These are phyloP conservation scores for Gorsachius magnificus DNA, from an alignment of 2,797 vertebrate species.

Conservation along the genomic window DNA sequence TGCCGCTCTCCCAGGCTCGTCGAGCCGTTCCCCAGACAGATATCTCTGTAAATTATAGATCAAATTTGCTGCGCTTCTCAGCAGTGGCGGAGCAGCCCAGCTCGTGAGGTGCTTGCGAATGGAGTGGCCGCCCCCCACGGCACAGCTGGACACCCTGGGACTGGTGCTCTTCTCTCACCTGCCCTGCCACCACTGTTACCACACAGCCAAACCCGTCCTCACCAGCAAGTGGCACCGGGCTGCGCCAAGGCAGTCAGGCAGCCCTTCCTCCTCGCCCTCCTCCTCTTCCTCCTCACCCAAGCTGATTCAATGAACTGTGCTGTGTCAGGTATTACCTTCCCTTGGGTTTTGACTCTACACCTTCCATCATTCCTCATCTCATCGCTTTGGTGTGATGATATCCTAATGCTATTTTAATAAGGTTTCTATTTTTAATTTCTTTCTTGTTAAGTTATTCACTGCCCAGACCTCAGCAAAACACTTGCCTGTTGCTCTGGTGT, in stretches of 20 bases:
- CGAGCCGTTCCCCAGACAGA: background rate
- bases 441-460: background rate
- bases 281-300: background rate
- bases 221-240: background rate
- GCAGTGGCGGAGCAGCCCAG: background rate
- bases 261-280: background rate
- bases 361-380: background rate
- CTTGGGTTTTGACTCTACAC: background rate
- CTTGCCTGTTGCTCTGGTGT: background rate
- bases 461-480: background rate
- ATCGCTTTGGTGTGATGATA: background rate
- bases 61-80: background rate
- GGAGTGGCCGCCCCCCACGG: background rate
- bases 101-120: background rate
- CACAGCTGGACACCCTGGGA: background rate
- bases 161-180: background rate
- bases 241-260: background rate
- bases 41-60: constrained; percentile 55
- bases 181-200: background rate
- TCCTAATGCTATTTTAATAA: background rate
- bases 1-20: background rate
- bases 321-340: background rate
- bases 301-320: background rate
- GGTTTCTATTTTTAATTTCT: constrained; percentile 10
- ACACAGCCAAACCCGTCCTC: background rate